Percentiles rank a stretch among this genome's conserved stretches.
These are phyloP conservation scores for Athrips mouffetella DNA, from an alignment of 2,888 invertebrate species.

Conservation along the genomic window DNA sequence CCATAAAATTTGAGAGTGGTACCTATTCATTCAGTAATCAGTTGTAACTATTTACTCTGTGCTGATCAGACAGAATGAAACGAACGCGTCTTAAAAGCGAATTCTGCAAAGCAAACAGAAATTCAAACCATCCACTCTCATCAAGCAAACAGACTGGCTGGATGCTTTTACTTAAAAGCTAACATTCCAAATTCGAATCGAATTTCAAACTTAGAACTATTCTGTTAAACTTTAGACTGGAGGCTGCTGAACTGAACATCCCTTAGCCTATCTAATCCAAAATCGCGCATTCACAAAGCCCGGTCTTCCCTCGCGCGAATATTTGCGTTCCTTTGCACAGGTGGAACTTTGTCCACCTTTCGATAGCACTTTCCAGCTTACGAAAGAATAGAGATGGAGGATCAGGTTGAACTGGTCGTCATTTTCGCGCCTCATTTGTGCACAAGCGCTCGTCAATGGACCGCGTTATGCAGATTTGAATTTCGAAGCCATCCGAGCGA, in stretches of 20 bases:
- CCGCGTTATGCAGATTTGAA: slow-evolving; percentile 19
- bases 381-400: background rate
- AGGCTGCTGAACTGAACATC: no score
- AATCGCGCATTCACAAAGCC: slow-evolving; percentile 7
- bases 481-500: slow-evolving; percentile 13
- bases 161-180: slow-evolving; percentile 4
- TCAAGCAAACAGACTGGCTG: slow-evolving; percentile 6
- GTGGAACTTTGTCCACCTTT: slow-evolving; percentile 1
- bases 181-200: slow-evolving; percentile 7
- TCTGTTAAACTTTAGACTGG: no score
- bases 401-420: slow-evolving; percentile 6
- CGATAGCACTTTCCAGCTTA: background rate
- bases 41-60: no score
- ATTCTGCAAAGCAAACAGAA: slow-evolving; percentile 2
- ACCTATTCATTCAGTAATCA: no score
- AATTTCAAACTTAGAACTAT: slow-evolving; percentile 9
- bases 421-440: slow-evolving; percentile 18
- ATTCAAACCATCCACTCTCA: slow-evolving; percentile 5
- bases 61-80: background rate
- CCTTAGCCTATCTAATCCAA: slow-evolving; percentile 7
- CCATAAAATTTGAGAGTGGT: no score
- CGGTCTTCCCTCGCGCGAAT: slow-evolving; percentile 10
- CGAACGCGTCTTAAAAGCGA: background rate
- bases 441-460: slow-evolving; percentile 19
- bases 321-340: slow-evolving; percentile 12